Evolutionary conservation across 1,140 invertebrate species (phyloP).

Genomic region (Solenopsis fugax): DNA sequence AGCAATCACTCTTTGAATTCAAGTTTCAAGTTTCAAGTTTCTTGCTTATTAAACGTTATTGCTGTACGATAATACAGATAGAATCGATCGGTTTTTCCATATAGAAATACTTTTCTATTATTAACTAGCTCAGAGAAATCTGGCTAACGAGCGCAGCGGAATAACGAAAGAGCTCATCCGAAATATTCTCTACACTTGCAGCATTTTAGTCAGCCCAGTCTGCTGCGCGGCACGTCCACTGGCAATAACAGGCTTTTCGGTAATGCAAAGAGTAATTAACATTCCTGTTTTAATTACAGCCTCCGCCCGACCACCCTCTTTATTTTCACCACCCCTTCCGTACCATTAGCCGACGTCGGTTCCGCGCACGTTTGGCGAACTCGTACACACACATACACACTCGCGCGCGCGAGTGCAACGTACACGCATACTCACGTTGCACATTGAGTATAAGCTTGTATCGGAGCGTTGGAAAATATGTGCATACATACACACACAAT

Average conservation of each 20-base stretch:
- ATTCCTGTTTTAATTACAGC: conserved; percentile 86
- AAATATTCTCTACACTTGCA: conserved; percentile 47
- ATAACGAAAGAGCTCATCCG: conserved; percentile 28
- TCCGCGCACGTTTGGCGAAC: conserved; percentile 43
- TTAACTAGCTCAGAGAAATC: background rate
- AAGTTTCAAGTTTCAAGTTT: background rate
- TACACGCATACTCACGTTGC: background rate
- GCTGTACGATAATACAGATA: conserved; percentile 6
- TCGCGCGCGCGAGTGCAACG: background rate
- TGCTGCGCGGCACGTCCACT: conserved; percentile 58
- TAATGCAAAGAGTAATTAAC: conserved; percentile 86
- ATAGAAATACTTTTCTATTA: background rate
- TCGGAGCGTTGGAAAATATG: conserved; percentile 48
- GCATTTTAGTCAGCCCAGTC: conserved; percentile 49
- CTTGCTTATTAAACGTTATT: conserved; percentile 4
- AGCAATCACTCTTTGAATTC: conserved; percentile 11
- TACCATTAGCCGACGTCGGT: conserved; percentile 78
- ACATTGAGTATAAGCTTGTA: background rate
- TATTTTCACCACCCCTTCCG: conserved; percentile 80
- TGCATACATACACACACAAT: conserved; percentile 42
- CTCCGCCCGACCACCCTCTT: conserved; percentile 77
- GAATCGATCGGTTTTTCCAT: conserved; percentile 22
- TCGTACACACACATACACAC: conserved; percentile 54
- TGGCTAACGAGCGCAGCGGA: conserved; percentile 39
- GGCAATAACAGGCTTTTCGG: conserved; percentile 84